Conservation (phyloP, 2,888 invertebrate genomes). For the Halocaridina rubra region DNA sequence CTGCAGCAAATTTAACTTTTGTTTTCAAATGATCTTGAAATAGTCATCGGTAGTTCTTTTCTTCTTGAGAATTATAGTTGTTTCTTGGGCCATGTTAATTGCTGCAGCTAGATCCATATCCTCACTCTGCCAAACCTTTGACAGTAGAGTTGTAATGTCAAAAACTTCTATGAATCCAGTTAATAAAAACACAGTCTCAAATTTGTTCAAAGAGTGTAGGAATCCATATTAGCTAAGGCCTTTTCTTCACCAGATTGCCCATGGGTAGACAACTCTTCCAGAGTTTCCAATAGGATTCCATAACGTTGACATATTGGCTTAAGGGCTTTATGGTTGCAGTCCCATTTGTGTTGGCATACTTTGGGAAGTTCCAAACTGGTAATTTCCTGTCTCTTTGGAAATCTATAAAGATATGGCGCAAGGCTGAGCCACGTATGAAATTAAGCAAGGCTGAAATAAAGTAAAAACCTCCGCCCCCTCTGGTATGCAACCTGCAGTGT, state of each 20-base stretch:
- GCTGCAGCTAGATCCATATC: constrained; percentile 1
- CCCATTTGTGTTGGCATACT: neutral
- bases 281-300: neutral
- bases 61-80: neutral
- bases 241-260: no score
- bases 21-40: neutral
- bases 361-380: neutral
- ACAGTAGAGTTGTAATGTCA: no score
- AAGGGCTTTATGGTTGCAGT: neutral
- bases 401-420: neutral
- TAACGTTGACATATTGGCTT: neutral
- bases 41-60: neutral
- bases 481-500: neutral
- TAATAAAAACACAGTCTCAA: neutral
- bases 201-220: no score
- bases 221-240: no score
- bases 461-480: neutral
- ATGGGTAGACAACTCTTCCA: neutral
- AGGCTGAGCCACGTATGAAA: neutral
- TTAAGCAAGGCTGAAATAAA: neutral
- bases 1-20: no score
- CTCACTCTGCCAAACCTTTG: no score
- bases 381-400: no score
- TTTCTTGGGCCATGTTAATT: neutral
- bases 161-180: neutral